Base-by-base conservation (phyloP, 2,113 vertebrate species). In the Climacteris rufus region DNA sequence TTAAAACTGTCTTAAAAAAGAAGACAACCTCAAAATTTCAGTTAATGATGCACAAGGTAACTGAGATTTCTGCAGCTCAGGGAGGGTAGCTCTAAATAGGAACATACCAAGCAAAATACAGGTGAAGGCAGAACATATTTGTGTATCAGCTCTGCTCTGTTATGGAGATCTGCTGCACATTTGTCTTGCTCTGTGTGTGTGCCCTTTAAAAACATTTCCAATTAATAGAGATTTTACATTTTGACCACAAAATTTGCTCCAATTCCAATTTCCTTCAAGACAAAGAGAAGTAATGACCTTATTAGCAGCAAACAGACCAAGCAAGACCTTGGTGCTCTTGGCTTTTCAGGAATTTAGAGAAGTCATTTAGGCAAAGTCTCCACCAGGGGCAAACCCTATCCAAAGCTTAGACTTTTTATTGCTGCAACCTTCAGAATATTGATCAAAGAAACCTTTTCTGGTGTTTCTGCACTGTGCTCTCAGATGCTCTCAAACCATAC, bases 131-230 rank as follows among this genome's bases (percentile, higher is more conserved):
- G 61, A 86, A 89, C 2, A 13, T 61, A 28, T 13, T 69, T 88
- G 39, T 45, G 0, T 80, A 50, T 72, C 42, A 68, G 28, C 28
- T 78, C 56, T 90, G 56, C 22, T 28, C 5, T 60, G 37, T 15
- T 39, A 20, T 0, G 14, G 35, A 84, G 40, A 65, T 28, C 27
- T 65, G n/a, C 13, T 45, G 17, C 57, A 27, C 0, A 0, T 86
- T 84, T 64, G 10, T 63, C 57, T 77, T 84, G 23, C 39, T 68
- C 7, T n/a, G 15, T 52, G 25, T 33, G 4, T 49, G 19, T 52
- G 37, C 16, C 31, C 17, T 80, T 64, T 66, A 25, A 53, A 70
- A 89, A n/a, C 49, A 30, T 22, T 77, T 74, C 52, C n/a, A 61
- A 1, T 65, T 40, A 72, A 65, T 1, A 64, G 49, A 52, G 18